Evolutionary conservation across 2,113 vertebrate genomes (phyloP).

Genomic region (Nothobranchius furzeri): DNA sequence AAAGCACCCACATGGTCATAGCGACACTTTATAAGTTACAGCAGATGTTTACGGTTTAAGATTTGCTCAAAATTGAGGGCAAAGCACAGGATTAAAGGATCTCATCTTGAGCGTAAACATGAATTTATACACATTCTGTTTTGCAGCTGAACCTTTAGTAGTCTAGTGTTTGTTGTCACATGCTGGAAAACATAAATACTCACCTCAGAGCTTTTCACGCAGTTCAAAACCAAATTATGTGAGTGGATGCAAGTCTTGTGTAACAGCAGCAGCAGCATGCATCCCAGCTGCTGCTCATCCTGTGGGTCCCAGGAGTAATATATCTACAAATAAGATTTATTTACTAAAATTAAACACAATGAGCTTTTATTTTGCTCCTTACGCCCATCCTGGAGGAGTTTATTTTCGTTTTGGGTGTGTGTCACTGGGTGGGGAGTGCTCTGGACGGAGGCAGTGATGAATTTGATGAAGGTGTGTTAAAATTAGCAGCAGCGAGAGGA

Average conservation of each 20-base stretch:
- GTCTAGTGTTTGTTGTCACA: slow-evolving; percentile 27
- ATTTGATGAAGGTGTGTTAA: slow-evolving; percentile 13
- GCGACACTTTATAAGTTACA: slow-evolving; percentile 8
- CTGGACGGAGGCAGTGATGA: slow-evolving; percentile 1
- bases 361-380: neutral
- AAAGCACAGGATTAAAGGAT: slow-evolving; percentile 44
- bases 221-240: slow-evolving; percentile 60
- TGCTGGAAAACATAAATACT: slow-evolving; percentile 16
- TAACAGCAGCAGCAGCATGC: slow-evolving; percentile 53
- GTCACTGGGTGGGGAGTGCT: slow-evolving; percentile 39
- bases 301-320: slow-evolving; percentile 32
- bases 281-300: slow-evolving; percentile 66
- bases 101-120: slow-evolving; percentile 21
- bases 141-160: slow-evolving; percentile 5
- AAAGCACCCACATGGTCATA: slow-evolving; percentile 27
- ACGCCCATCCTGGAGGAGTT: slow-evolving; percentile 41
- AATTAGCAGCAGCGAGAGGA: slow-evolving; percentile 6
- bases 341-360: slow-evolving; percentile 19
- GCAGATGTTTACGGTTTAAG: slow-evolving; percentile 32
- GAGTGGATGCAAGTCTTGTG: slow-evolving; percentile 63
- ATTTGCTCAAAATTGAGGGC: neutral
- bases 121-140: slow-evolving; percentile 4
- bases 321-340: slow-evolving; percentile 35
- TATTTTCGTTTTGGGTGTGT: slow-evolving; percentile 68
- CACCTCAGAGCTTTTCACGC: slow-evolving; percentile 16